These are phyloP conservation scores for Xestobium rufovillosum DNA, from an alignment of 2,888 invertebrate genomes.

Conservation along the genomic window DNA sequence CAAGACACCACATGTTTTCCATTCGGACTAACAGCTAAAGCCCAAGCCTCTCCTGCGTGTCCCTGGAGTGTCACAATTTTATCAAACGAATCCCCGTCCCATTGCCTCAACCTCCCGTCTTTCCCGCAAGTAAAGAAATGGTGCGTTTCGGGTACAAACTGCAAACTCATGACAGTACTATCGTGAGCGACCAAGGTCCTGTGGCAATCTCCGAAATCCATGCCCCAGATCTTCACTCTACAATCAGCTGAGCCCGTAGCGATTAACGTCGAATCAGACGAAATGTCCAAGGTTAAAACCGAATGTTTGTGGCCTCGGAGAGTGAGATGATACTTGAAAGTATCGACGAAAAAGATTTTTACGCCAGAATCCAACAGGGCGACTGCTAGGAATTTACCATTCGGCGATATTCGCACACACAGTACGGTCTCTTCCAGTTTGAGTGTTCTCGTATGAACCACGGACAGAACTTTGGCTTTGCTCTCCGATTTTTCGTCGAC, in stretches of 20 bases:
- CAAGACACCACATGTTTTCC: slow-evolving; percentile 72
- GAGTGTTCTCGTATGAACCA: slow-evolving; percentile 73
- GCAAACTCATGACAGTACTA: slow-evolving; percentile 82
- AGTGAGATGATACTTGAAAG: slow-evolving; percentile 90
- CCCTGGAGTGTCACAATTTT: slow-evolving; percentile 86
- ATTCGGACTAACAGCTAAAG: slow-evolving; percentile 69
- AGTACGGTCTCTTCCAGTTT: slow-evolving; percentile 83
- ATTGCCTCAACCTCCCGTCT: slow-evolving; percentile 91
- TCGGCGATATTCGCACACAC: slow-evolving; percentile 74
- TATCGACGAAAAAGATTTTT: slow-evolving; percentile 90
- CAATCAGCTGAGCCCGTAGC: slow-evolving; percentile 94
- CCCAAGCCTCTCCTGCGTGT: slow-evolving; percentile 74
- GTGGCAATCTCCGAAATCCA: slow-evolving; percentile 99
- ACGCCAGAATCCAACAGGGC: slow-evolving; percentile 89
- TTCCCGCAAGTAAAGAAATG: slow-evolving; percentile 90
- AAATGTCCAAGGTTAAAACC: slow-evolving; percentile 87
- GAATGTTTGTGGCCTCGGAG: slow-evolving; percentile 96
- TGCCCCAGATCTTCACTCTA: slow-evolving; percentile 95
- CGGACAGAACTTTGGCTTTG: slow-evolving; percentile 63
- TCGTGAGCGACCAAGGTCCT: slow-evolving; percentile 93
- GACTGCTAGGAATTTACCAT: slow-evolving; percentile 81
- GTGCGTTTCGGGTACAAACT: slow-evolving; percentile 87
- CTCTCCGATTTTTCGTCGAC: slow-evolving; percentile 55
- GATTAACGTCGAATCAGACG: slow-evolving; percentile 76
- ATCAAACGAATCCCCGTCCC: slow-evolving; percentile 91